These are phyloP conservation scores for Thyatira batis DNA, from an alignment of 2,888 invertebrate species.

Conservation along the genomic window DNA sequence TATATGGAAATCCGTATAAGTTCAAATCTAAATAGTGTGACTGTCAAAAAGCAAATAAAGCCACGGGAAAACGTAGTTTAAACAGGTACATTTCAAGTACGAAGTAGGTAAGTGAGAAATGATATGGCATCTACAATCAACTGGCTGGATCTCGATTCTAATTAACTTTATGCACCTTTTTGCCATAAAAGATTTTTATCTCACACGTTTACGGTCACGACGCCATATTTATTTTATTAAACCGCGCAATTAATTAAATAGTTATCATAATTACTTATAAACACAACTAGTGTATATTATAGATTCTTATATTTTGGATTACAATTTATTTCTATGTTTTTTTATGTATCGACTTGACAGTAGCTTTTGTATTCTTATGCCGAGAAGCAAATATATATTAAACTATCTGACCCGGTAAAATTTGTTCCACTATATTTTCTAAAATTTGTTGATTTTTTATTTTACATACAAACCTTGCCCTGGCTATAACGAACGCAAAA, in stretches of 20 bases:
- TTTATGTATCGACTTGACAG: too few species aligned
- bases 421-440: too few species aligned
- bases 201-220: constrained; percentile 4
- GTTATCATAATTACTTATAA: not conserved
- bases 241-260: not conserved
- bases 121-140: not conserved
- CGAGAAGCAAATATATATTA: too few species aligned
- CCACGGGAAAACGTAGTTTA: not conserved
- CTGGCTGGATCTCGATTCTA: constrained; percentile 13
- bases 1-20: too few species aligned
- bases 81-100: not conserved
- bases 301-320: too few species aligned
- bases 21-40: not conserved
- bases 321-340: too few species aligned
- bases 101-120: not conserved
- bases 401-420: too few species aligned
- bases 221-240: constrained; percentile 1
- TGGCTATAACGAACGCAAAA: too few species aligned
- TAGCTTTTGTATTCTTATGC: too few species aligned
- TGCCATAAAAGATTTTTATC: constrained; percentile 5
- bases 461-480: too few species aligned
- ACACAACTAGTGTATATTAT: not conserved
- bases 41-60: not conserved
- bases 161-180: constrained; percentile 16
- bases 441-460: too few species aligned